Base-by-base conservation (phyloP, 2,888 invertebrate genomes). In the Orthosia gracilis region DNA sequence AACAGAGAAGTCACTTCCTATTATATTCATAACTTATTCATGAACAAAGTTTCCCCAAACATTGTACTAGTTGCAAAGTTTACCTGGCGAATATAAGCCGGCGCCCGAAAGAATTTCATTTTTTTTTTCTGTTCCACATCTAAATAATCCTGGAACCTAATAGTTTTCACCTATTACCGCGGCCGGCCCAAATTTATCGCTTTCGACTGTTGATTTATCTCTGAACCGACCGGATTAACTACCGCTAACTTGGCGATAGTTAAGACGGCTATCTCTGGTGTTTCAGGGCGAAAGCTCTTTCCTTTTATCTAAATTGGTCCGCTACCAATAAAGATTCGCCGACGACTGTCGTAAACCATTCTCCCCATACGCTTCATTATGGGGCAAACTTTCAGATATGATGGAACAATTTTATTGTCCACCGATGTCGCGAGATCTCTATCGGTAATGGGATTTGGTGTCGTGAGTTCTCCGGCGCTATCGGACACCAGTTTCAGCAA, bases 281-380 rank as follows among this genome's bases (percentile, higher is more conserved):
- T 96, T 95, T 94, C 95, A 94, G 95, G 93, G 94, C 92, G 92
- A 94, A 95, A 95, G 95, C 95, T 95, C 96, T 95, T 95, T 95
- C 96, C 96, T 96, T 96, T 96, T 96, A 96, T 96, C 96, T 96
- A 96, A 96, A 96, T 96, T 96, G 96, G 96, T 96, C 94, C 93
- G 94, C 94, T 94, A 95, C 96, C 96, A 96, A 96, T 96, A 96
- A 96, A 96, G 96, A 96, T 96, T 92, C 95, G 93, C 92, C 94
- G 95, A 94, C 94, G 93, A 92, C 94, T 94, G 95, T 96, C 96
- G 96, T 96, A 96, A 96, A 96, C 94, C 95, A 95, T 95, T 94
- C 94, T 92, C 94, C 95, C 96, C 96, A 96, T 96, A 96, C 96
- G 96, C 94, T 96, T 96, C 96, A 96, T 96, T 96, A 96, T 96